Evolutionary conservation across 2,113 vertebrate genomes (phyloP), one percentile per base, ranked within the genome.

Genomic region (Willisornis vidua): DNA sequence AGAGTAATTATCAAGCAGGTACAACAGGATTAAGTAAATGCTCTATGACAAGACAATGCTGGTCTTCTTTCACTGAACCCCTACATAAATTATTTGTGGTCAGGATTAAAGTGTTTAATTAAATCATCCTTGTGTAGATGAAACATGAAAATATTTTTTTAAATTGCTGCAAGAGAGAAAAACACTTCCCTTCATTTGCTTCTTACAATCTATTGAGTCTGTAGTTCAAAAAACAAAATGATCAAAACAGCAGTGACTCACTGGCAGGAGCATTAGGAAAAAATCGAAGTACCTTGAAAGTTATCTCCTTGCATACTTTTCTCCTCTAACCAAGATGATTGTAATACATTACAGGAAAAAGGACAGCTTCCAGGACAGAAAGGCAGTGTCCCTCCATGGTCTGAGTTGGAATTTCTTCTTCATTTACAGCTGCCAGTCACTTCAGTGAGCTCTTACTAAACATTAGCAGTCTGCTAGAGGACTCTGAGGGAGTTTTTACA

Each of bases 71-170:
- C 58, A 55, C 63, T 91, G 73, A 93, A 81, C 51, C 37, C 71
- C 92, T 93, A 95, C 54, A 93, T 52, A 94, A 88, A 96, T 94
- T 92, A 94, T 91, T 94, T 95, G 93, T 95, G 88, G 90, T 75
- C 86, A 91, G 88, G 89, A 96, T 96, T 96, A 93, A 96, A 96
- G 96, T 93, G 96, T 96, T 96, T 95, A 96, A 96, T 96, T 96
- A 96, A 96, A 96, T 94, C 79, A 90, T 89, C 91, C 94, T 91
- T 95, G 82, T 92, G 61, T 55, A 89, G 95, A 91, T 93, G 89
- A 96, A 92, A 93, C 83, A 85, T 11, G 59, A 91, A 95, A 96
- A 94, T 93, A 13, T 80, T 95, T 93, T 95, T 73, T 43, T 65
- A 35, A 94, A 93, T 76, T 94, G 92, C 68, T 81, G 71, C n/a